Base-by-base conservation (phyloP, 2,888 invertebrate genomes). In the Scaeva pyrastri region DNA sequence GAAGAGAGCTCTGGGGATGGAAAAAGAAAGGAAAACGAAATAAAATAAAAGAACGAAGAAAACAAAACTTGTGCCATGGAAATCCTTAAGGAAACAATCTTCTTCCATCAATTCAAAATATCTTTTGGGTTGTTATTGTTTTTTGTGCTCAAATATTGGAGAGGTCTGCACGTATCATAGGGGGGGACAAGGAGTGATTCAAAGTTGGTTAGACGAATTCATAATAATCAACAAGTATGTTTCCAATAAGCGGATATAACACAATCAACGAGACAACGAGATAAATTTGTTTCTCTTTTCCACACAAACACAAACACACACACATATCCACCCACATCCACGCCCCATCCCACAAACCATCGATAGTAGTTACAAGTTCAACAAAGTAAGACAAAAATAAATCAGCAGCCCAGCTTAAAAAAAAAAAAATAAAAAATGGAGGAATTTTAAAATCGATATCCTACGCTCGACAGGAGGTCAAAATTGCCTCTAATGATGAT, bases 61-160 rank as follows among this genome's bases (percentile, higher is more conserved):
- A 19, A 50, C 7, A 19, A 31, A 31, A 5, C 31, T 31, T 31
- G 6, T 31, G 31, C n/a, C n/a, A n/a, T n/a, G n/a, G n/a, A 52
- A 68, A 39, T 68, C 68, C 68, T 68, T 68, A 52, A 68, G 68
- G 68, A 52, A 52, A 68, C 50, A 68, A 52, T 68, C 68, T 23
- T 68, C 8, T 68, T 39, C 2, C 19, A 41, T 68, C 39, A 68
- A 41, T 68, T 23, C 3, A 52, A 68, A 68, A n/a, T 23, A 39
- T 39, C 68, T 50, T 64, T 39, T n/a, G 11, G 21, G 14, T 39
- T 52, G 52, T 52, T 52, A 68, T 68, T 68, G 68, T 52, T 68
- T 36, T 36, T 45, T 52, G 14, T 50, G 6, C n/a, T n/a, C n/a
- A n/a, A n/a, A n/a, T n/a, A n/a, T n/a, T 66, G 10, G 3, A 11